These are phyloP conservation scores for Poicephalus meyeri DNA, from an alignment of 2,113 vertebrate genomes.

Conservation along the genomic window DNA sequence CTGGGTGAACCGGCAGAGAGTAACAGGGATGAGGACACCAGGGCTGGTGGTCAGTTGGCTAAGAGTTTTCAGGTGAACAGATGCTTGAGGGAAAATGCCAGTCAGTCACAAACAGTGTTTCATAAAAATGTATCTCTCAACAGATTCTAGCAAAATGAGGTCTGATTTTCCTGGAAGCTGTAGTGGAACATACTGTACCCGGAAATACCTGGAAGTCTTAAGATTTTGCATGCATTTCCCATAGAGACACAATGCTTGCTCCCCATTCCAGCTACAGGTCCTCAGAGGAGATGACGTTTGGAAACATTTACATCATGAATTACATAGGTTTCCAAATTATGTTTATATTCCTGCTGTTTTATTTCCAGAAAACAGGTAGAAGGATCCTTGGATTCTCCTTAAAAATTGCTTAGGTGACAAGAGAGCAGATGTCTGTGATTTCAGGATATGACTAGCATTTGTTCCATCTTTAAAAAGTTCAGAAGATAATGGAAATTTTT, in stretches of 20 bases:
- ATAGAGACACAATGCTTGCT: neutral
- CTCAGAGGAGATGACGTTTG: neutral
- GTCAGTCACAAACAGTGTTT: neutral
- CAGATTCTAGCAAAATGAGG: neutral
- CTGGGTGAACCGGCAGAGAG: neutral
- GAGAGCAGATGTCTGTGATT: neutral
- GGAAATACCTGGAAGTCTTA: neutral
- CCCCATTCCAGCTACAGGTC: neutral
- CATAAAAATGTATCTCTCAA: neutral
- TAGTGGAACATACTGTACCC: neutral
- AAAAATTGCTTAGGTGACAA: neutral
- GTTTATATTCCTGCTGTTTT: neutral
- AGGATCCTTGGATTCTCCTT: neutral
- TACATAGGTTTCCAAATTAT: neutral
- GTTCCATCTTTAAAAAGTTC: conserved; percentile 5
- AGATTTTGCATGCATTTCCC: neutral
- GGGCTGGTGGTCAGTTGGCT: neutral
- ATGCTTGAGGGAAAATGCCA: neutral
- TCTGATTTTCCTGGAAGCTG: neutral
- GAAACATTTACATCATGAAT: neutral
- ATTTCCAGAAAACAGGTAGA: neutral
- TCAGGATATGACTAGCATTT: neutral
- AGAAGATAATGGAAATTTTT: neutral
- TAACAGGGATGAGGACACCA: neutral
- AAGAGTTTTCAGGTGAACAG: neutral